Percentiles rank a stretch among this genome's conserved stretches.
phyloP scores from a whole-genome alignment of 2,113 vertebrate species.

The Myxocyprinus asiaticus region DNA sequence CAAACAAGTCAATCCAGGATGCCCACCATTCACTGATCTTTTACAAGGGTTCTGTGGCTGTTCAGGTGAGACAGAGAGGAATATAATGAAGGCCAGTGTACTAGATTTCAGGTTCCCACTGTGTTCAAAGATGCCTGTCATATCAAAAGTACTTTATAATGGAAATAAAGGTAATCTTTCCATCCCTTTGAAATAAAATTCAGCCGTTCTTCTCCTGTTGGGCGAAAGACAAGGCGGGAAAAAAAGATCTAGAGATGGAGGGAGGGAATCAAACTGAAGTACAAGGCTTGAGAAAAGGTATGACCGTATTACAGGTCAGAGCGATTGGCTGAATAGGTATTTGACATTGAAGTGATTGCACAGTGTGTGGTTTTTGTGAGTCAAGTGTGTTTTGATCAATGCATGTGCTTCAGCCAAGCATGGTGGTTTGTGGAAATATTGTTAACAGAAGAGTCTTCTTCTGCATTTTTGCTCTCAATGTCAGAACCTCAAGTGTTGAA shows the following conservation, averaged over 20 bases:
- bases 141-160: conserved; percentile 70
- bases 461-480: conserved; percentile 22
- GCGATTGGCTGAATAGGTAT: conserved; percentile 39
- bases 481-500: conserved; percentile 16
- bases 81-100: conserved; percentile 71
- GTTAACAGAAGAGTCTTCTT: conserved; percentile 35
- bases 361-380: conserved; percentile 21
- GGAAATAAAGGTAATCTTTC: conserved; percentile 74
- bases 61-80: conserved; percentile 58
- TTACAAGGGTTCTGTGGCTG: conserved; percentile 67
- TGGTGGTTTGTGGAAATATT: conserved; percentile 30
- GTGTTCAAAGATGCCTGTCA: conserved; percentile 76
- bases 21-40: conserved; percentile 71
- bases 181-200: conserved; percentile 65
- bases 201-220: conserved; percentile 52
- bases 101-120: conserved; percentile 67
- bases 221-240: conserved; percentile 38
- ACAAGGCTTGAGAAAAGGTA: conserved; percentile 18
- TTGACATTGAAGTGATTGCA: conserved; percentile 33
- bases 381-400: conserved; percentile 36
- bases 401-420: conserved; percentile 23
- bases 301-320: conserved; percentile 28
- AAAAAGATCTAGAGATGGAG: conserved; percentile 34
- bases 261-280: conserved; percentile 35
- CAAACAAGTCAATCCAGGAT: conserved; percentile 83